Evolutionary conservation across 2,888 invertebrate genomes (phyloP).

Genomic region (Sceliomorpha sp.): DNA sequence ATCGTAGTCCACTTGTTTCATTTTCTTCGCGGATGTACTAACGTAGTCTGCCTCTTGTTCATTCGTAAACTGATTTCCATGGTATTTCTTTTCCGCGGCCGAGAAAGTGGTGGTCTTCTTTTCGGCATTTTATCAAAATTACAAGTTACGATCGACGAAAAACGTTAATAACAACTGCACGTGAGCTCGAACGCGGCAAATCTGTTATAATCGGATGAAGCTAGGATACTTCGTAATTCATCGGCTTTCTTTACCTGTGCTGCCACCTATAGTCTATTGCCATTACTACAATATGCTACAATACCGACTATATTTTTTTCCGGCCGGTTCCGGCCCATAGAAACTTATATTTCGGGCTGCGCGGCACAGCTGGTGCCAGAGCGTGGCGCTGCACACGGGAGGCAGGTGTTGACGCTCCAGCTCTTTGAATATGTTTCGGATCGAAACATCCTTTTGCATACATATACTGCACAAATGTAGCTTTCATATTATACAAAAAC

Average conservation of each 20-base stretch:
- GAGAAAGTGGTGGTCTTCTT: constrained; percentile 15
- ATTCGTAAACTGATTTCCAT: constrained; percentile 10
- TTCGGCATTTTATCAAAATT: constrained; percentile 26
- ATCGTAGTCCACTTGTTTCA: constrained; percentile 28
- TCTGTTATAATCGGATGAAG: no score
- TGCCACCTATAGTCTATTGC: constrained; percentile 14
- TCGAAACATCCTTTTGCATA: constrained; percentile 21
- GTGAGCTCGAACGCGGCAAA: constrained; percentile 14
- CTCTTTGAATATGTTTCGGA: constrained; percentile 13
- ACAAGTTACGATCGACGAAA: constrained; percentile 10
- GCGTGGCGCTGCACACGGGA: constrained; percentile 16
- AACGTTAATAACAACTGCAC: constrained; percentile 14
- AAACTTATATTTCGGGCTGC: constrained; percentile 17
- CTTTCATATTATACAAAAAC: constrained; percentile 23
- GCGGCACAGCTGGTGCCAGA: constrained; percentile 17
- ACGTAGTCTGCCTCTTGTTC: constrained; percentile 32
- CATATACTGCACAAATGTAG: constrained; percentile 16
- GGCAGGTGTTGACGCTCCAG: constrained; percentile 5
- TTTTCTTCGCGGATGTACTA: constrained; percentile 30
- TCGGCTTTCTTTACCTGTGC: constrained; percentile 8
- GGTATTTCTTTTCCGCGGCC: constrained; percentile 9
- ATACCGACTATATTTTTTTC: constrained; percentile 11
- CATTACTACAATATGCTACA: constrained; percentile 3
- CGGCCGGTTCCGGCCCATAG: constrained; percentile 5
- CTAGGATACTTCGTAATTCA: constrained; percentile 10